Percentiles rank a stretch among this genome's conserved stretches.
These are phyloP conservation scores for Periophthalmus magnuspinnatus DNA, from an alignment of 2,797 vertebrate species.

Conservation along the genomic window DNA sequence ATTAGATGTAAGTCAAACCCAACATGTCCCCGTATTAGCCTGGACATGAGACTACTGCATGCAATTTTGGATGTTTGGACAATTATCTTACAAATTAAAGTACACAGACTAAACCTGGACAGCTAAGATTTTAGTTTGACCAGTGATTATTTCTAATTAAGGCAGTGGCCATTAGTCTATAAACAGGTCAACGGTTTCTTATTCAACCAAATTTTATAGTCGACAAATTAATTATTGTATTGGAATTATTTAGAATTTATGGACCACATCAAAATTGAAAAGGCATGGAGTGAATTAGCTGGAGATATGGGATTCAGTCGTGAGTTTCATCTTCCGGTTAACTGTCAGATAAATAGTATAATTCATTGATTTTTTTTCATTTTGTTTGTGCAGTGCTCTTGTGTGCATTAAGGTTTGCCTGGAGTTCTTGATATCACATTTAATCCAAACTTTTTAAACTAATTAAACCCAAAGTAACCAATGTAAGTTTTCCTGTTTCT, in stretches of 20 bases:
- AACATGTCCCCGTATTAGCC: too few species aligned
- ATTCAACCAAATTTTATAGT: neutral
- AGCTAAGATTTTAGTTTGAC: neutral
- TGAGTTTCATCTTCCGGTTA: neutral
- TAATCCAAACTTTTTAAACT: neutral
- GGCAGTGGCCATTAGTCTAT: too few species aligned
- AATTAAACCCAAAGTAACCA: conserved; percentile 4
- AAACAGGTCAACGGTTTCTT: too few species aligned
- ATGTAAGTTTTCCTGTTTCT: neutral
- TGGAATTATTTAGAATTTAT: neutral
- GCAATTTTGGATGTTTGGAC: too few species aligned
- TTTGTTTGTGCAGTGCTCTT: neutral
- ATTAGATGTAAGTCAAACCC: neutral
- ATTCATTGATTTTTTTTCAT: too few species aligned
- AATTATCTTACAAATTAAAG: too few species aligned
- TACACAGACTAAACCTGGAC: neutral
- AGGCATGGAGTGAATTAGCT: neutral
- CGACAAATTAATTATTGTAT: neutral
- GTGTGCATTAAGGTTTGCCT: neutral
- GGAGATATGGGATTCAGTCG: neutral
- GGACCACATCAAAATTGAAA: neutral
- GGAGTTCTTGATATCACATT: neutral
- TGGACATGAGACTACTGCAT: neutral
- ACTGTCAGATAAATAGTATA: too few species aligned
- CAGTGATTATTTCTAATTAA: too few species aligned